phyloP scores from a whole-genome alignment of 2,113 vertebrate genomes.

The Apteryx mantelli region DNA sequence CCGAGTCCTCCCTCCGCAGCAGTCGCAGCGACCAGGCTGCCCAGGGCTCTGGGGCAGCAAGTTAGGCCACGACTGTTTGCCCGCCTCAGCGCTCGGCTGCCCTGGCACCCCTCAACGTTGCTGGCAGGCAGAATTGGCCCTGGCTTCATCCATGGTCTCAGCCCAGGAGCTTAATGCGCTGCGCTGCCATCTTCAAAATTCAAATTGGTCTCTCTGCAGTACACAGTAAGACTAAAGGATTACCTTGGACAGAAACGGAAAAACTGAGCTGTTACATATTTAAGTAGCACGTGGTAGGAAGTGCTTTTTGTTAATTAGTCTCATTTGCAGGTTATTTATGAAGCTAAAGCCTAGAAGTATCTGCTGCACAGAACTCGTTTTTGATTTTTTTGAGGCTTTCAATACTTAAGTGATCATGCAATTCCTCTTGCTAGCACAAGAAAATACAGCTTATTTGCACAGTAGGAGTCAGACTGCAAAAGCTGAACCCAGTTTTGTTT shows the following conservation, averaged over 20 bases:
- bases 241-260: accelerated
- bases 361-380: background rate
- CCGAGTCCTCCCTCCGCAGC: background rate
- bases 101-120: background rate
- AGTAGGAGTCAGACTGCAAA: background rate
- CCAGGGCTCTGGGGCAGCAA: no score
- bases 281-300: background rate
- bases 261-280: accelerated
- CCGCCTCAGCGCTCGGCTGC: background rate
- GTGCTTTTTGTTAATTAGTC: background rate
- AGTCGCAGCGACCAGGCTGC: no score
- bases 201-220: background rate
- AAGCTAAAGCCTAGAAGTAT: background rate
- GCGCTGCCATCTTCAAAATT: accelerated
- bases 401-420: background rate
- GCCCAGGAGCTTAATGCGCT: accelerated
- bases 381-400: background rate
- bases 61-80: background rate
- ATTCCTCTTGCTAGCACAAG: background rate
- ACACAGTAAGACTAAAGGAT: background rate
- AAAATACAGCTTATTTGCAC: background rate
- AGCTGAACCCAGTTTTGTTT: background rate
- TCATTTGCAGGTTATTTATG: background rate
- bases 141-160: background rate
- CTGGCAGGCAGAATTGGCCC: background rate